Evolutionary conservation across 2,888 invertebrate genomes (phyloP), one percentile per base, ranked within the genome.

Genomic region (Cartodere bifasciata): DNA sequence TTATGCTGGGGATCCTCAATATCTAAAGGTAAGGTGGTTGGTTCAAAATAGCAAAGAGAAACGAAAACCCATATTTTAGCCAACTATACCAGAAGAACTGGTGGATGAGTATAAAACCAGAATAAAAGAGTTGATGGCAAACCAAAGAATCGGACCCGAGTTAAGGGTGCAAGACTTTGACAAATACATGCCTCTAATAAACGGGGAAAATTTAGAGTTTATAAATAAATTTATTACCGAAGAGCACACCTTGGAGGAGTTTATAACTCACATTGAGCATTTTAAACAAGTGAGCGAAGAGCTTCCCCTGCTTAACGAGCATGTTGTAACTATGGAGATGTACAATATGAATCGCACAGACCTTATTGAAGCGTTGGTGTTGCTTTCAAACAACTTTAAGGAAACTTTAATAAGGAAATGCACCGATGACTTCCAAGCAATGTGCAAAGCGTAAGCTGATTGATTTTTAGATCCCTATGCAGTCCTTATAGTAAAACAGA

Each of bases 341-440:
- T 94, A 85, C 53, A 79, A 84, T 49, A 76, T 92, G 54, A 78
- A 86, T 55, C 72, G 91, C 32, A 73, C 68, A 27, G 81, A 82
- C 31, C 63, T 92, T 16, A 81, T 92, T 25, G 66, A 67, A 10
- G 67, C 77, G 1, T 58, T 94, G 38, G 72, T 79, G 4, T 57
- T 64, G 7, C 65, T 78, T 14, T 84, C 87, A 0, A 69, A 74
- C 16, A 65, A 66, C 30, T 63, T 87, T 31, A 75, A 77, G 38
- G 73, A 74, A 27, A 69, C 72, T 29, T 56, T 94, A 29, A 57
- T 92, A 4, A 62, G 70, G 23, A 70, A 72, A 48, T 83, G 91
- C 75, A 74, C 80, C 2, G 64, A 70, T 13, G 82, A 86, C 53
- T 88, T 90, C 55, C 87, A 88, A 55, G 59, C 63, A 6, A 72